Conservation (phyloP, 2,888 invertebrate species). For the Globia sparganii region DNA sequence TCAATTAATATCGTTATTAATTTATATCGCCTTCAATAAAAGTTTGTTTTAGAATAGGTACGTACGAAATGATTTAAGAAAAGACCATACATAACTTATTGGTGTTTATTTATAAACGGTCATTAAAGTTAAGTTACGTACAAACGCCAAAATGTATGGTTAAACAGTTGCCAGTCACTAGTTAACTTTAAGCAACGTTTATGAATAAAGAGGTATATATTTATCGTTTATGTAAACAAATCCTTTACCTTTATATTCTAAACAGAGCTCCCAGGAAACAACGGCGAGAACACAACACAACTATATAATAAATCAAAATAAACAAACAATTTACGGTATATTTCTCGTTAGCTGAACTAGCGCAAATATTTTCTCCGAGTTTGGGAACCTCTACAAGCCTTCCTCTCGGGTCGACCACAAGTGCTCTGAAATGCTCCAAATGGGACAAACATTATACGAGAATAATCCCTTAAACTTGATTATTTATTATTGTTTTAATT, state of each 20-base stretch:
- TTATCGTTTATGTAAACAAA: constrained; percentile 5
- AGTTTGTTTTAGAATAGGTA: neutral
- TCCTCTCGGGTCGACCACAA: constrained; percentile 56
- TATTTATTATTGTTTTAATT: constrained; percentile 58
- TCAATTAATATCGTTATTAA: neutral
- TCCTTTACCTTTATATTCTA: neutral
- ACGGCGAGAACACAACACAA: constrained; percentile 15
- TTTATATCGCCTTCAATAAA: neutral
- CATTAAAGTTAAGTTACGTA: too few species aligned
- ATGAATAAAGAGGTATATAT: too few species aligned
- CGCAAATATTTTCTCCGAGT: constrained; percentile 51
- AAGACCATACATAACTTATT: neutral
- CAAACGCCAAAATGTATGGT: too few species aligned
- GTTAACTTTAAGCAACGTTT: too few species aligned
- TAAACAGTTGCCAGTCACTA: too few species aligned
- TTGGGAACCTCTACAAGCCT: constrained; percentile 20
- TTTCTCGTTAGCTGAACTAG: constrained; percentile 46
- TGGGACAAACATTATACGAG: constrained; percentile 39
- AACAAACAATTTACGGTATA: constrained; percentile 49
- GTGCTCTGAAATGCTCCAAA: constrained; percentile 41
- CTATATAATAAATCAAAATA: constrained; percentile 37
- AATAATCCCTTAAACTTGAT: constrained; percentile 57
- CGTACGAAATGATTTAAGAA: neutral
- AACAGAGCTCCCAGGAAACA: constrained; percentile 6
- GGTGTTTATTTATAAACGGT: neutral